Evolutionary conservation across 2,113 vertebrate genomes (phyloP).

Genomic region (Ceyx melanurus): DNA sequence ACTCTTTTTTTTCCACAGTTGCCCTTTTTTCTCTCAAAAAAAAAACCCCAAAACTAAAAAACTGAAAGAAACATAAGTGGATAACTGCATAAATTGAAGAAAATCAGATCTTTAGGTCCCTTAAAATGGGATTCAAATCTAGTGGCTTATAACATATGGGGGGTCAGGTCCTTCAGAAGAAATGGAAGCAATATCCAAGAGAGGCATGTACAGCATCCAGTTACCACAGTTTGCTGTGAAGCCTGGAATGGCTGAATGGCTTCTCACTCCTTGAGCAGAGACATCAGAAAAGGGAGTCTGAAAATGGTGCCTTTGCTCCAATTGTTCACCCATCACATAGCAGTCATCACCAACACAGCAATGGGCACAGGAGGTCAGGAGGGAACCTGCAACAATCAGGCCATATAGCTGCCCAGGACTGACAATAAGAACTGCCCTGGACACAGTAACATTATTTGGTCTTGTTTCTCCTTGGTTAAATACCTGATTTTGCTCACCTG

Average conservation of each 20-base stretch:
- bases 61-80: neutral
- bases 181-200: neutral
- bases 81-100: neutral
- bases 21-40: neutral
- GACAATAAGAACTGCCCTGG: neutral
- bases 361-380: neutral
- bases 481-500: neutral
- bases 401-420: rapidly evolving
- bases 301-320: neutral
- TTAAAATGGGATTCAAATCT: neutral
- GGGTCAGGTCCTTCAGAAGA: neutral
- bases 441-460: neutral
- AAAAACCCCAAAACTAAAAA: neutral
- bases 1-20: neutral
- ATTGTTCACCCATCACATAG: neutral
- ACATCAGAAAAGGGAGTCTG: neutral
- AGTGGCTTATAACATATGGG: neutral
- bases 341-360: neutral
- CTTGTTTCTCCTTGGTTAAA: neutral
- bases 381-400: neutral
- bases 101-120: neutral
- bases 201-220: neutral
- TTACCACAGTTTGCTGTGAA: neutral
- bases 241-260: neutral
- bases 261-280: neutral